Evolutionary conservation across 2,113 vertebrate genomes (phyloP).

Genomic region (Seriola quinqueradiata): DNA sequence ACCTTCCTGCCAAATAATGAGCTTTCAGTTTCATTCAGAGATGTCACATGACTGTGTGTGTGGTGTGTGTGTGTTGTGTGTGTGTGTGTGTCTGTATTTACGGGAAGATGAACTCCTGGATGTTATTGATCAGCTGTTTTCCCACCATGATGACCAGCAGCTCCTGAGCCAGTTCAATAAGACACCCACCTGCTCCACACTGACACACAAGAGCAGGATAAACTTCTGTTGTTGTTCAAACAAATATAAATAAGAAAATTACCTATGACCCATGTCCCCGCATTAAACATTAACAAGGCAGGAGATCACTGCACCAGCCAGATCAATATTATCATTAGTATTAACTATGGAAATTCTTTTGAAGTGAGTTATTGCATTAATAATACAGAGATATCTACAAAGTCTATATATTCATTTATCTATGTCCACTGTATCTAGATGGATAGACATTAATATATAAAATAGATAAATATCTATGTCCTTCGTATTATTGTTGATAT

Average conservation of each 20-base stretch:
- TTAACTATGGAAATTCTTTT: too few relatives aligned
- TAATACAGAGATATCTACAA: not conserved
- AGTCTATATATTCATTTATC: too few relatives aligned
- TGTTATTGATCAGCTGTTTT: slow-evolving; percentile 86
- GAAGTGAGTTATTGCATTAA: not conserved
- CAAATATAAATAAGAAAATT: not conserved
- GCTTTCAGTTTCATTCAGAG: not conserved
- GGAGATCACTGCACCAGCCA: too few relatives aligned
- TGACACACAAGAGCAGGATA: slow-evolving; percentile 39
- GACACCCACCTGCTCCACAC: slow-evolving; percentile 82
- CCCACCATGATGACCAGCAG: slow-evolving; percentile 87
- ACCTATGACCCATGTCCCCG: not conserved
- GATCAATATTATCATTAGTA: not conserved
- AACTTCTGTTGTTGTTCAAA: not conserved
- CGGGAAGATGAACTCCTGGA: slow-evolving; percentile 83
- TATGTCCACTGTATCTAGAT: too few relatives aligned
- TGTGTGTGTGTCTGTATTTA: slow-evolving; percentile 59
- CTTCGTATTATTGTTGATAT: too few relatives aligned
- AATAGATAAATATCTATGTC: too few relatives aligned
- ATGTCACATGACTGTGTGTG: not conserved
- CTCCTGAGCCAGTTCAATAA: slow-evolving; percentile 86
- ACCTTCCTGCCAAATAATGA: slow-evolving; percentile 77
- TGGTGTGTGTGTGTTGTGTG: not conserved
- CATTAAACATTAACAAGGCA: too few relatives aligned
- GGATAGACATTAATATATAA: too few relatives aligned